phyloP scores from a whole-genome alignment of 2,888 invertebrate genomes.

The Tortrix viridana region DNA sequence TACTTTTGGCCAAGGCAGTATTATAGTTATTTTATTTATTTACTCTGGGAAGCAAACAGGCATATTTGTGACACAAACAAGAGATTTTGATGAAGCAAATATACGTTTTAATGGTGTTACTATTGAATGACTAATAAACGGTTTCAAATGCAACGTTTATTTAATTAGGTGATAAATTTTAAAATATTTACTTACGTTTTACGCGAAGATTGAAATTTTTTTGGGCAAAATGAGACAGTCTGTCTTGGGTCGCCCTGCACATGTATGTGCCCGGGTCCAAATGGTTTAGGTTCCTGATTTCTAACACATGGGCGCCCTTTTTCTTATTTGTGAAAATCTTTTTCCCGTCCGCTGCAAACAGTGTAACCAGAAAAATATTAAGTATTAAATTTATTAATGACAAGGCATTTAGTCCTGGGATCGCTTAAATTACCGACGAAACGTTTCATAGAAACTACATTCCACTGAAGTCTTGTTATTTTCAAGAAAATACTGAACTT shows the following conservation, averaged over 20 bases:
- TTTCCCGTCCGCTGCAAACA: constrained; percentile 53
- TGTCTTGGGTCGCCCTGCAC: constrained; percentile 73
- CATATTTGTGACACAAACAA: no score
- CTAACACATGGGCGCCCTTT: constrained; percentile 57
- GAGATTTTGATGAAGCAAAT: no score
- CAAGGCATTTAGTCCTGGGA: background rate
- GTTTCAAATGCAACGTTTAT: background rate
- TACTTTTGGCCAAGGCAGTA: no score
- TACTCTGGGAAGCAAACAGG: no score
- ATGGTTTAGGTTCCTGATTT: constrained; percentile 69
- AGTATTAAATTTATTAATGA: no score
- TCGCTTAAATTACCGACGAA: no score
- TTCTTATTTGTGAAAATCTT: constrained; percentile 59
- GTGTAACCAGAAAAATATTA: no score
- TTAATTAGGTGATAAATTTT: background rate
- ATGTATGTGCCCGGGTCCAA: constrained; percentile 69
- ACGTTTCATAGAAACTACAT: no score
- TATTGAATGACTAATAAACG: no score
- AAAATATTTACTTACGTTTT: constrained; percentile 61
- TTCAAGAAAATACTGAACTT: background rate
- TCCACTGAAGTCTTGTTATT: background rate
- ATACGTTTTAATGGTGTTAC: no score
- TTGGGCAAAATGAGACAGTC: constrained; percentile 66
- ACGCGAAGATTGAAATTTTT: constrained; percentile 66
- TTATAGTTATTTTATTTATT: no score